Percentiles rank a stretch among this genome's conserved stretches.
These are phyloP conservation scores for Yponomeuta plumbellus DNA, from an alignment of 2,888 invertebrate species.

Conservation along the genomic window DNA sequence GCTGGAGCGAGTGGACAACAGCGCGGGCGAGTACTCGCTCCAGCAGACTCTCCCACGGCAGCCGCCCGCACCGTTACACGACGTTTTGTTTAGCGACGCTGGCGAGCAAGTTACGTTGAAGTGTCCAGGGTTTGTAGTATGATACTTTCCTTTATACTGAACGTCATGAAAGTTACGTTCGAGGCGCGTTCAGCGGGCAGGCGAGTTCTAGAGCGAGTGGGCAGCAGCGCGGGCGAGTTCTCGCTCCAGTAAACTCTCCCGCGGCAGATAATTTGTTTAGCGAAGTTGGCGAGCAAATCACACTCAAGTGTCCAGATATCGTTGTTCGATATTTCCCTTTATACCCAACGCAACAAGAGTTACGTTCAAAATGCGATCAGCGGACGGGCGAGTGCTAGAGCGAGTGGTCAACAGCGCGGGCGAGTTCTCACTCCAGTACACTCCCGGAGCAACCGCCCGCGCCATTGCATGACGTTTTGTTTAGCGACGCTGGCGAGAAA, in stretches of 20 bases:
- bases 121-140: not conserved
- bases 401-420: slow-evolving; percentile 74
- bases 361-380: not conserved
- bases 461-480: slow-evolving; percentile 32
- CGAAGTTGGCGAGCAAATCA: slow-evolving; percentile 28
- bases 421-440: slow-evolving; percentile 53
- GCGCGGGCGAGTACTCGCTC: slow-evolving; percentile 70
- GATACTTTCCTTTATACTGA: not conserved
- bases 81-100: not conserved
- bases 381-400: not conserved
- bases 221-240: slow-evolving; percentile 78
- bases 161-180: no score
- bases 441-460: slow-evolving; percentile 34
- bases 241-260: slow-evolving; percentile 33
- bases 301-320: slow-evolving; percentile 45
- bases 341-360: no score
- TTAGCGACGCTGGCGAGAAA: slow-evolving; percentile 30
- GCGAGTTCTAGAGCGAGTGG: slow-evolving; percentile 27
- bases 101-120: not conserved
- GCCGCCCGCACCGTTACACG: slow-evolving; percentile 14
- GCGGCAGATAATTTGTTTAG: slow-evolving; percentile 34
- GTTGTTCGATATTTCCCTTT: not conserved
- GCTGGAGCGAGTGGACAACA: slow-evolving; percentile 37
- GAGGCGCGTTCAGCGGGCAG: no score
- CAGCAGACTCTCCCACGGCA: slow-evolving; percentile 31